Conservation (phyloP, 2,888 invertebrate species). For the Brenthis daphne region DNA sequence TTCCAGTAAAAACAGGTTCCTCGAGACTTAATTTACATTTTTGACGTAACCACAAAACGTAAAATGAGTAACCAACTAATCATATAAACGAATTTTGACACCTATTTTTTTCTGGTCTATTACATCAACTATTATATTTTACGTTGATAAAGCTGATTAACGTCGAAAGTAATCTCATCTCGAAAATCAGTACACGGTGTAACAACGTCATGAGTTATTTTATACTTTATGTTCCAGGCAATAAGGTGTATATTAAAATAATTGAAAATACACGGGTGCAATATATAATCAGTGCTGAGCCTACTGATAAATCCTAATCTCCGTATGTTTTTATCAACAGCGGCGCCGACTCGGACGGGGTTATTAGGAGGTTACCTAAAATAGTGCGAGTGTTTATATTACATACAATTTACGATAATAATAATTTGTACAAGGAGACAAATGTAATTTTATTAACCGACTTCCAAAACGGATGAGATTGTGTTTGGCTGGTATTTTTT, state of each 20-base stretch:
- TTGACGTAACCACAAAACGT: too few species aligned
- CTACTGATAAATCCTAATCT: slow-evolving; percentile 28
- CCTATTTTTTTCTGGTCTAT: not conserved
- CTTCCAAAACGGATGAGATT: too few species aligned
- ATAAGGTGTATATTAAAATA: slow-evolving; percentile 5
- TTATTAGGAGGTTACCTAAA: not conserved
- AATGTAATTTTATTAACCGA: too few species aligned
- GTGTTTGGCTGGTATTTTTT: too few species aligned
- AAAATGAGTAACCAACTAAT: not conserved
- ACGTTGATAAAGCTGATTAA: slow-evolving; percentile 13
- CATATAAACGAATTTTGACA: not conserved
- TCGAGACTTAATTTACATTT: too few species aligned
- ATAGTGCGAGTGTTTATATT: not conserved
- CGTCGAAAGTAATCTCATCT: slow-evolving; percentile 18
- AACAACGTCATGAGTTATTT: not conserved
- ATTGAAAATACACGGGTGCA: not conserved
- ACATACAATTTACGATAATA: too few species aligned
- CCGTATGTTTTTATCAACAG: slow-evolving; percentile 28
- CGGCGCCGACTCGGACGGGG: slow-evolving; percentile 20
- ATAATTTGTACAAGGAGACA: too few species aligned
- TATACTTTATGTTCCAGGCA: not conserved
- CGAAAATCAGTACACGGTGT: not conserved
- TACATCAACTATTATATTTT: not conserved
- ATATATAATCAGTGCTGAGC: slow-evolving; percentile 6
- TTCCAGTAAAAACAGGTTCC: too few species aligned